Percentiles rank a stretch among this genome's conserved stretches.
These are phyloP conservation scores for Eucera pruinosa DNA, from an alignment of 2,888 invertebrate species.

Conservation along the genomic window DNA sequence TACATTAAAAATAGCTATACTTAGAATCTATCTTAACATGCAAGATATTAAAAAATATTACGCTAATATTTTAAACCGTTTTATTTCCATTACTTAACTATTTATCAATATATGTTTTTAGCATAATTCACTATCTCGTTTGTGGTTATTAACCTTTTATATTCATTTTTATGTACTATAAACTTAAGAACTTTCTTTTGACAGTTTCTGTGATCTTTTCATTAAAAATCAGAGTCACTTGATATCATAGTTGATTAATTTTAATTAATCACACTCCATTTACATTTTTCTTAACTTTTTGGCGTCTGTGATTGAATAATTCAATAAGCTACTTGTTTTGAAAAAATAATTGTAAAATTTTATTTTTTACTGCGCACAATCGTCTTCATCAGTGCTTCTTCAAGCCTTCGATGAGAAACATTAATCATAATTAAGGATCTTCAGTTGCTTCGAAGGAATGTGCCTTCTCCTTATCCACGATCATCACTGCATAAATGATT, in stretches of 20 bases:
- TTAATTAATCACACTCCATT: too few species aligned
- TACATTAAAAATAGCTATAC: not conserved
- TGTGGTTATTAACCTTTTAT: constrained; percentile 5
- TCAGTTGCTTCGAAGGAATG: too few species aligned
- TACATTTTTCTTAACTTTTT: too few species aligned
- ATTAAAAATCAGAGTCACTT: too few species aligned
- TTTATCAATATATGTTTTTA: not conserved
- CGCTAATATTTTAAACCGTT: not conserved
- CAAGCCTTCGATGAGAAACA: not conserved
- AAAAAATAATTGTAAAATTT: not conserved
- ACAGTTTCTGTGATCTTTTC: too few species aligned
- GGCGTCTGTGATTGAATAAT: too few species aligned
- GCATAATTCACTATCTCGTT: not conserved
- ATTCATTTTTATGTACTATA: not conserved
- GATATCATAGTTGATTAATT: too few species aligned
- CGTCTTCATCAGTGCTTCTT: not conserved
- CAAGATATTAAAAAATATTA: not conserved
- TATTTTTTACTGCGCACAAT: not conserved
- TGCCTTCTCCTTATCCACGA: not conserved
- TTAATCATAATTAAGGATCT: constrained; percentile 10
- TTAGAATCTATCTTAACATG: not conserved
- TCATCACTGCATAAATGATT: not conserved
- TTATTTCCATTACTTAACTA: not conserved
- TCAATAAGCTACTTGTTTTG: too few species aligned
- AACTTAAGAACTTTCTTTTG: not conserved